phyloP scores from a whole-genome alignment of 2,113 vertebrate species.

The Dromiciops gliroides region DNA sequence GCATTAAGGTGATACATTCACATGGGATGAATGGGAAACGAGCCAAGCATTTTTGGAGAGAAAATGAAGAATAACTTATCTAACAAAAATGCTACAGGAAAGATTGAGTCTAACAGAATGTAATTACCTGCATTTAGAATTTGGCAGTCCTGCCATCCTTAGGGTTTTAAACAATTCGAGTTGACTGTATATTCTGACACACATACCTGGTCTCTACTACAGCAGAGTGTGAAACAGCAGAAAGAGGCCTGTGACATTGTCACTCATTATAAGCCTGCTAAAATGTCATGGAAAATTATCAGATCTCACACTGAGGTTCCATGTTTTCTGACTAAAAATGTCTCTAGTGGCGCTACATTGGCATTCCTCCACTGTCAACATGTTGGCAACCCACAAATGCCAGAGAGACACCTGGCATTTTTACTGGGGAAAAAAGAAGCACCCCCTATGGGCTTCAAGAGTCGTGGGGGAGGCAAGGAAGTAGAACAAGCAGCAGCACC shows the following conservation, averaged over 20 bases:
- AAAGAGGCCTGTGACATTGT: neutral
- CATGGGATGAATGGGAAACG: conserved; percentile 30
- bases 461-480: conserved; percentile 28
- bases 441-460: neutral
- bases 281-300: conserved; percentile 25
- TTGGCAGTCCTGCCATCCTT: neutral
- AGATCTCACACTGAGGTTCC: neutral
- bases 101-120: conserved; percentile 44
- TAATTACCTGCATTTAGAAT: conserved; percentile 47
- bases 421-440: conserved; percentile 56
- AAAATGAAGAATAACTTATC: conserved; percentile 50
- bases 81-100: conserved; percentile 49
- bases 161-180: conserved; percentile 47
- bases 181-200: fast-evolving
- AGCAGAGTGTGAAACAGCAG: neutral
- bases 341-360: conserved; percentile 40
- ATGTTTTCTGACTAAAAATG: conserved; percentile 1
- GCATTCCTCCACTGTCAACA: conserved; percentile 47
- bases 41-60: conserved; percentile 19
- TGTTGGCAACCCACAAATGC: conserved; percentile 52
- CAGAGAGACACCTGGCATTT: conserved; percentile 47
- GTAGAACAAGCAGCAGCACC: neutral
- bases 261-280: neutral
- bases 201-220: neutral
- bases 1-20: conserved; percentile 14